Conservation (phyloP, 2,888 invertebrate genomes). For the Megalurothrips usitatus region DNA sequence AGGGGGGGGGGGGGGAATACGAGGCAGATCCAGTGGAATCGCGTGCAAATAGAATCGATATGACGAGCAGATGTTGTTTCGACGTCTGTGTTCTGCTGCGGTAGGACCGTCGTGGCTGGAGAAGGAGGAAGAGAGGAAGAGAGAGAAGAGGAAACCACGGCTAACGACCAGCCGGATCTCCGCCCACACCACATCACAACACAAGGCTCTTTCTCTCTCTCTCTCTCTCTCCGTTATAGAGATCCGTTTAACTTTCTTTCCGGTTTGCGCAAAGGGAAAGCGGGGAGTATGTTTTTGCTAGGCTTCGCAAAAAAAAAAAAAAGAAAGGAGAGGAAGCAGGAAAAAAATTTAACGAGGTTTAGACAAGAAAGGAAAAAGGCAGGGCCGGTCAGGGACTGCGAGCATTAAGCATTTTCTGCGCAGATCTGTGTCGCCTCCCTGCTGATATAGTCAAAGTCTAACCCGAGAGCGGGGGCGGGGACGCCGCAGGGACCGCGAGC, state of each 20-base stretch:
- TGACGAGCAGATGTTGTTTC: no score
- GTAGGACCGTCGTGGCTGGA: no score
- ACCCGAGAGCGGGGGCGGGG: no score
- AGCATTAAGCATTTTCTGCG: not conserved
- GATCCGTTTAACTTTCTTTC: slow-evolving; percentile 26
- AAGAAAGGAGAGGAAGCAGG: not conserved
- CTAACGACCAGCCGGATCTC: not conserved
- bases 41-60: no score
- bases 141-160: not conserved
- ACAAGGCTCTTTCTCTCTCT: not conserved
- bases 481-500: no score
- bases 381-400: not conserved
- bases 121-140: not conserved
- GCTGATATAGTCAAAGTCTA: no score
- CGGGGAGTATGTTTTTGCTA: not conserved
- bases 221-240: not conserved
- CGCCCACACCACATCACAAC: no score
- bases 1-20: no score
- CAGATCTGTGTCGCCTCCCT: no score
- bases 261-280: not conserved
- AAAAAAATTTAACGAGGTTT: slow-evolving; percentile 21
- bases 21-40: no score
- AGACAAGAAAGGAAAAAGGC: slow-evolving; percentile 13
- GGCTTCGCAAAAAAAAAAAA: not conserved
- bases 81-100: no score